Evolutionary conservation across 2,113 vertebrate genomes (phyloP).

Genomic region (Dermatemys mawii): DNA sequence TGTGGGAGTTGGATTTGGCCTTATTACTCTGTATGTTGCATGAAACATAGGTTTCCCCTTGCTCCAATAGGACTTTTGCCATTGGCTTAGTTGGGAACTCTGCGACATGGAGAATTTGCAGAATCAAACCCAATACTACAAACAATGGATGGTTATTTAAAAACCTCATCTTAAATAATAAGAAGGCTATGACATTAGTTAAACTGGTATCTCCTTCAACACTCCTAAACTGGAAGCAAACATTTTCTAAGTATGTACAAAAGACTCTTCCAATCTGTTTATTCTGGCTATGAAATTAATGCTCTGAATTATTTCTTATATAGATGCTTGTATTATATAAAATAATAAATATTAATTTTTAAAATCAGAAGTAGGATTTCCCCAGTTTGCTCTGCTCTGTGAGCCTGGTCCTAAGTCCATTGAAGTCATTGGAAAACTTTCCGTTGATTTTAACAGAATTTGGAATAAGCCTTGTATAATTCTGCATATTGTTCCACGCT

Average conservation of each 20-base stretch:
- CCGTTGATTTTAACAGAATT: neutral
- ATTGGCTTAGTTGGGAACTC: neutral
- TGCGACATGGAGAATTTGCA: neutral
- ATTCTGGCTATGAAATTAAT: neutral
- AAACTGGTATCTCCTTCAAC: neutral
- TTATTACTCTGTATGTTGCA: neutral
- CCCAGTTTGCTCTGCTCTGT: rapidly evolving
- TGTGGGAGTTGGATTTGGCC: neutral
- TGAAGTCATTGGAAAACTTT: neutral
- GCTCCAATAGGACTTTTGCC: neutral
- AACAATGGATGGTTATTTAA: neutral
- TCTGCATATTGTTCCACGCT: neutral
- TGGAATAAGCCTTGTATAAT: neutral
- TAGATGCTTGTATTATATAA: neutral
- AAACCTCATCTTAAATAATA: neutral
- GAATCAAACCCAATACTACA: neutral
- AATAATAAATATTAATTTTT: neutral
- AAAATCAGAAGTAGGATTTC: neutral
- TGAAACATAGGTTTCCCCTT: neutral
- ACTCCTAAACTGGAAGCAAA: neutral
- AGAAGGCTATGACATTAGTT: neutral
- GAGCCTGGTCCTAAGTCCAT: neutral
- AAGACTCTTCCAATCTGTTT: neutral
- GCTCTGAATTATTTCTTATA: neutral
- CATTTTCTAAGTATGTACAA: neutral